A percentile compares a stretch with the other conserved stretches of the same genome.
phyloP scores from a whole-genome alignment of 2,797 vertebrate species.

The Malacoctenus gilli region DNA sequence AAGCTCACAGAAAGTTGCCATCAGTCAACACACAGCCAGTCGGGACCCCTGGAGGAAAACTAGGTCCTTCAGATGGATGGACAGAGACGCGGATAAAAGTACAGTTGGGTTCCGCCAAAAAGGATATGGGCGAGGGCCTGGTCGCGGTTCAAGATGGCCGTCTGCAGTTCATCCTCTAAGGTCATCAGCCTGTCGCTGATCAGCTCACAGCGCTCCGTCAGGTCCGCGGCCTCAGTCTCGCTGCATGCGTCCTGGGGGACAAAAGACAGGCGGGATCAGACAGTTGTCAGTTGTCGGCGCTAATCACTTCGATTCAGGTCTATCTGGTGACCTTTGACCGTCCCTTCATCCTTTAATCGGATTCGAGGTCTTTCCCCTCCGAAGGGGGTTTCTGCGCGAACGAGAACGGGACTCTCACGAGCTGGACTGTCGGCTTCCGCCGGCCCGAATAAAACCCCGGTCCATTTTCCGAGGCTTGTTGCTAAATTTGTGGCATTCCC shows the following conservation, averaged over 20 bases:
- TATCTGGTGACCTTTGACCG: too few relatives aligned
- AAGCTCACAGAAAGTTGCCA: slow-evolving; percentile 33
- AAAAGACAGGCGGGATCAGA: not conserved
- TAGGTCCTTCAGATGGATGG: slow-evolving; percentile 41
- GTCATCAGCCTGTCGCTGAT: slow-evolving; percentile 84
- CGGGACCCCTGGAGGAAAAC: slow-evolving; percentile 39
- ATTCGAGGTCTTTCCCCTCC: too few relatives aligned
- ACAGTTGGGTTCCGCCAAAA: slow-evolving; percentile 41
- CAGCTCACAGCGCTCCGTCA: slow-evolving; percentile 87
- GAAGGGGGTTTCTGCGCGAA: too few relatives aligned
- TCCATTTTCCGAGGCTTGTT: too few relatives aligned
- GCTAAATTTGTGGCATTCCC: too few relatives aligned
- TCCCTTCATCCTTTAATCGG: too few relatives aligned
- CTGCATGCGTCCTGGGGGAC: slow-evolving; percentile 63
- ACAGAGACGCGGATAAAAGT: slow-evolving; percentile 17
- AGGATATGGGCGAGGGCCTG: slow-evolving; percentile 91
- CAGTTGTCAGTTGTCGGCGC: too few relatives aligned
- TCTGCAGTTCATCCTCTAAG: slow-evolving; percentile 88
- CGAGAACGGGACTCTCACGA: too few relatives aligned
- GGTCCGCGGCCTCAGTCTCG: slow-evolving; percentile 63
- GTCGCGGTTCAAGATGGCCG: slow-evolving; percentile 80
- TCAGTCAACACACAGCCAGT: slow-evolving; percentile 37
- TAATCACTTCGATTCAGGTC: too few relatives aligned
- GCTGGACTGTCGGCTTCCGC: too few relatives aligned
- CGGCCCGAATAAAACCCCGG: too few relatives aligned